Percentiles rank a stretch among this genome's conserved stretches.
These are phyloP conservation scores for Karalla daura DNA, from an alignment of 2,797 vertebrate species.

Conservation along the genomic window DNA sequence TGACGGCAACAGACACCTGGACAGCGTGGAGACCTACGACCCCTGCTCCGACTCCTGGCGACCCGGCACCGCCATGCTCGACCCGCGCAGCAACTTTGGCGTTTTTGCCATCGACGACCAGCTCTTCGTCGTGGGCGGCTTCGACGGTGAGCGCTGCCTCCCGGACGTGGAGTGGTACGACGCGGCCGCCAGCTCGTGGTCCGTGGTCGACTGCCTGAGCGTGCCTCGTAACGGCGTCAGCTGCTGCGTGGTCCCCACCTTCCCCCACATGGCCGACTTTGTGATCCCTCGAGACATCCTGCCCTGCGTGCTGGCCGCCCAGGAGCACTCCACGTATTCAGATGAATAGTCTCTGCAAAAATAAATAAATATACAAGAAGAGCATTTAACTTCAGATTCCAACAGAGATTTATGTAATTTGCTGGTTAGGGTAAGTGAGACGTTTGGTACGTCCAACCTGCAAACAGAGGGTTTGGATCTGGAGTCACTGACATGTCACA, in stretches of 20 bases:
- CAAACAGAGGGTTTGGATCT: neutral
- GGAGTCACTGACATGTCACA: too few relatives aligned
- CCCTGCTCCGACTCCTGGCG: constrained; percentile 80
- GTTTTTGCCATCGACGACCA: constrained; percentile 81
- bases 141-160: constrained; percentile 21
- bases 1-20: constrained; percentile 78
- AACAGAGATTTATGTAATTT: neutral
- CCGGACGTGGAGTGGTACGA: constrained; percentile 83
- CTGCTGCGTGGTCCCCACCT: constrained; percentile 75
- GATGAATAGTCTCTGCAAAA: too few relatives aligned
- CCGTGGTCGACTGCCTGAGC: constrained; percentile 77
- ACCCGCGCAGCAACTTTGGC: constrained; percentile 89
- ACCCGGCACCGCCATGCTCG: constrained; percentile 80
- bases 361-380: too few relatives aligned
- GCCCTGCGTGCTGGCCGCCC: rapidly evolving
- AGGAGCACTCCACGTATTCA: too few relatives aligned
- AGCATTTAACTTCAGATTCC: constrained; percentile 4
- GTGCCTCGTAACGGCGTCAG: constrained; percentile 85
- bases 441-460: neutral
- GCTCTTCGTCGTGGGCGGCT: constrained; percentile 68
- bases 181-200: constrained; percentile 70
- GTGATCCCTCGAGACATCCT: rapidly evolving
- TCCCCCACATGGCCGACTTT: constrained; percentile 13
- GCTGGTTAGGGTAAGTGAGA: neutral
- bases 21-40: constrained; percentile 84